Evolutionary conservation across 2,113 vertebrate genomes (phyloP).

Genomic region (Aplodontia rufa): DNA sequence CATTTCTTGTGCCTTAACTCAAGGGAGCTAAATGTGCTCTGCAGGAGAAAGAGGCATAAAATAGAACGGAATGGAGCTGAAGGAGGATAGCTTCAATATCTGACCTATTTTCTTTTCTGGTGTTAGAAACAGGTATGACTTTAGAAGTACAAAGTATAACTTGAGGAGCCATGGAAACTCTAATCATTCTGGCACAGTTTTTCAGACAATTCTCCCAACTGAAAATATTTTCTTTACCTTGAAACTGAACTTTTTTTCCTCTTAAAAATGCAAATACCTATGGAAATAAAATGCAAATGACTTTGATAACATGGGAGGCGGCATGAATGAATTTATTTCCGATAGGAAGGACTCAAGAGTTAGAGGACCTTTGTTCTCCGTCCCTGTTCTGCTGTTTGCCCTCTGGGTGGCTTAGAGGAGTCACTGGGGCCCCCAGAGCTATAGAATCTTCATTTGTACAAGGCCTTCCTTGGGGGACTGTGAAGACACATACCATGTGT

Average conservation of each 20-base stretch:
- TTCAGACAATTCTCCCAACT: not conserved
- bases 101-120: conserved; percentile 68
- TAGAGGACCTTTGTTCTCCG: not conserved
- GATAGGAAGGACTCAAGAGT: not conserved
- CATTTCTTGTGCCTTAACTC: conserved; percentile 53
- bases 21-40: conserved; percentile 38
- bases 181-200: conserved; percentile 44
- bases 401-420: not conserved
- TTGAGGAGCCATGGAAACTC: conserved; percentile 23
- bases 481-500: rapidly evolving
- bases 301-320: not conserved
- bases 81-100: conserved; percentile 52
- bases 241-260: not conserved
- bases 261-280: conserved; percentile 21
- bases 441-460: not conserved
- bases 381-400: not conserved
- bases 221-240: conserved; percentile 42
- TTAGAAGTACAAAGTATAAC: conserved; percentile 61
- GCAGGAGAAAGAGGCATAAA: conserved; percentile 26
- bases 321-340: conserved; percentile 9
- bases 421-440: not conserved
- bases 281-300: not conserved
- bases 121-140: conserved; percentile 11
- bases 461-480: not conserved
- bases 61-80: conserved; percentile 7